These are phyloP conservation scores for Hemistola chrysoprasaria DNA, from an alignment of 2,888 invertebrate species.

Conservation along the genomic window DNA sequence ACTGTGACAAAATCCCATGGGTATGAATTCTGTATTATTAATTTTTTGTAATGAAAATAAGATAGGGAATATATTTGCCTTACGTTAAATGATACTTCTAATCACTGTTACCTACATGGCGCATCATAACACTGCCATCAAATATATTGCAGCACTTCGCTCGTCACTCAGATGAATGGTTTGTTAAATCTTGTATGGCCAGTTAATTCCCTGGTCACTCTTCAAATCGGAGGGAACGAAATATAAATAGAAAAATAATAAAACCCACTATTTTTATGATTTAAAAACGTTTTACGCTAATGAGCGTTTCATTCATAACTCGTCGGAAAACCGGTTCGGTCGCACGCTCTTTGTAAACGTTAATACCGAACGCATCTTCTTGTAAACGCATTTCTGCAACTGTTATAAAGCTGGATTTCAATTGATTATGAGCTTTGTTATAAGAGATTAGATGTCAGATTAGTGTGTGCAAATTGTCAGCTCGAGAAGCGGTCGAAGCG, in stretches of 20 bases:
- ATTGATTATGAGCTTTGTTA: conserved; percentile 13
- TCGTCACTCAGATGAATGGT: too few relatives aligned
- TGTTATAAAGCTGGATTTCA: conserved; percentile 5
- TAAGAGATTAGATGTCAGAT: conserved; percentile 12
- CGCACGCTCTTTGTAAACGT: conserved; percentile 10
- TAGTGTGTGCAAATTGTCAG: conserved; percentile 7
- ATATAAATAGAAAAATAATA: conserved; percentile 11
- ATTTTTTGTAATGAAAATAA: too few relatives aligned
- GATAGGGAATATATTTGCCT: too few relatives aligned
- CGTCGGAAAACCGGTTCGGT: conserved; percentile 9
- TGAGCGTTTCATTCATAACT: conserved; percentile 1
- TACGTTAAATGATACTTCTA: too few relatives aligned
- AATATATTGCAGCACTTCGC: too few relatives aligned
- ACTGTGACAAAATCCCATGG: conserved; percentile 30
- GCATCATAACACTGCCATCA: too few relatives aligned
- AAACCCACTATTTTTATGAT: not conserved
- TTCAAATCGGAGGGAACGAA: conserved; percentile 4
- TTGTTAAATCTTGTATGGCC: too few relatives aligned
- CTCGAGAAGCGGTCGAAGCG: conserved; percentile 28
- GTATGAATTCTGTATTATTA: too few relatives aligned
- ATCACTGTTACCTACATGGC: too few relatives aligned
- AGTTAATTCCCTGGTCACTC: too few relatives aligned
- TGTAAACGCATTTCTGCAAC: conserved; percentile 7
- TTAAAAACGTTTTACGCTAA: conserved; percentile 3
- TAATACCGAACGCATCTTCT: conserved; percentile 17